phyloP scores from a whole-genome alignment of 2,113 vertebrate species.

The Callopanchax toddi region DNA sequence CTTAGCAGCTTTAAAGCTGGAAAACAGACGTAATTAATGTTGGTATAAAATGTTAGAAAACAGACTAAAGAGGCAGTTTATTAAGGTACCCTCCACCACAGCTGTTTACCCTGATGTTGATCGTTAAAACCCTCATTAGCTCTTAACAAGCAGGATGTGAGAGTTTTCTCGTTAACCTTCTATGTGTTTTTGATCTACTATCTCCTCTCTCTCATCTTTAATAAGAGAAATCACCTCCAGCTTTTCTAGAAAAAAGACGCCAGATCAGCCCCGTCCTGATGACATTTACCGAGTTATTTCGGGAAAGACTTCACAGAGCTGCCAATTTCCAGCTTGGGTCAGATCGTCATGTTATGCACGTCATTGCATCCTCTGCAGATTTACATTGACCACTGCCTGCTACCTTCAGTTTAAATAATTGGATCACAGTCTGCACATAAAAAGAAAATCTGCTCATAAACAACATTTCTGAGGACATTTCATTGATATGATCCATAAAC shows the following conservation, averaged over 20 bases:
- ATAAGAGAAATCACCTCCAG: constrained; percentile 43
- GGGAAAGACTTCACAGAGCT: constrained; percentile 40
- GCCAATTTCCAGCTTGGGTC: constrained; percentile 48
- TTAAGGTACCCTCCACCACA: neutral
- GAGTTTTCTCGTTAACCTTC: constrained; percentile 41
- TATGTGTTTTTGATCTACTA: constrained; percentile 35
- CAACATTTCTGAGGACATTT: too few species aligned
- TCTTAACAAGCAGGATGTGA: constrained; percentile 20
- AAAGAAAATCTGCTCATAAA: constrained; percentile 14
- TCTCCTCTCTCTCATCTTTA: constrained; percentile 32
- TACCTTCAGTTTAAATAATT: constrained; percentile 32
- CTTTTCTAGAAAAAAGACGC: constrained; percentile 13
- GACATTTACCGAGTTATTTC: constrained; percentile 67
- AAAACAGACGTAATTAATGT: neutral
- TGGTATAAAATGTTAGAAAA: constrained; percentile 3
- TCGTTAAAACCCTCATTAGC: constrained; percentile 11
- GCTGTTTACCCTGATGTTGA: constrained; percentile 4
- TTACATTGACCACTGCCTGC: constrained; percentile 49
- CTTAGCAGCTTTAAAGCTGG: neutral
- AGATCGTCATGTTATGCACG: constrained; percentile 36
- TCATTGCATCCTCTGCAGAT: constrained; percentile 41
- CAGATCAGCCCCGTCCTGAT: constrained; percentile 25
- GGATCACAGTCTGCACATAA: constrained; percentile 19
- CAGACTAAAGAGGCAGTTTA: neutral
- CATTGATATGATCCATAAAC: neutral